Evolutionary conservation across 1,140 invertebrate species (phyloP), one percentile per base, ranked within the genome.

Genomic region (Drosophila lacertosa): DNA sequence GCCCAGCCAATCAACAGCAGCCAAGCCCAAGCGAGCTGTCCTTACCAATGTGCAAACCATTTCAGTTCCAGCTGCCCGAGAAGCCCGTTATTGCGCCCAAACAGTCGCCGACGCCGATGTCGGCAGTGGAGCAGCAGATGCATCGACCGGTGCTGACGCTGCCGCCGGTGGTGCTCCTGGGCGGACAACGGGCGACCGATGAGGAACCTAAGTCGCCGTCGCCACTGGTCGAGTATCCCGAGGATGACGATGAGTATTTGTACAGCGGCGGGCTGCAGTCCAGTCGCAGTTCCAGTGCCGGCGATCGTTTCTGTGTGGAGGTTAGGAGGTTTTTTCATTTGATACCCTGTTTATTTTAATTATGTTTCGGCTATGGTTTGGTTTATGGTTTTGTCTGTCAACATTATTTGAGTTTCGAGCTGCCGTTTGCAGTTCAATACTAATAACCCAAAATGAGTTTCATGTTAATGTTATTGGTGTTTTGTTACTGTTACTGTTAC

Each of bases 161-260:
- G 74, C 90, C 89, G 51, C 89, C 77, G 58, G 91, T 91, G 58
- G 73, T 91, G 33, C 63, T 91, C 16, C 81, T 91, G 54, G 84
- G 90, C 37, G 84, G 75, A 7, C 48, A 42, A 24, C 69, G 76
- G 50, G 73, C 72, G 4, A 76, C 81, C 55, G 88, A 91, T 45
- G 89, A 91, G 51, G 48, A 69, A 7, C 58, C 62, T 10, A 33
- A 66, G 57, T 71, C 83, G 11, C 71, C 82, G 3, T 88, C 82
- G 54, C 91, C 68, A 54, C 77, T 72, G 68, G 81, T 94, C 58
- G 93, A 93, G 79, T 94, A 94, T 93, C 94, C 95, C 94, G 89
- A 95, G 90, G 95, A 95, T 83, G 95, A 96, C 91, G 95, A 96
- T 62, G 73, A 81, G 51, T 83, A 83, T 66, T 55, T 72, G 58